Evolutionary conservation across 2,797 vertebrate species (phyloP).

Genomic region (Molossus alvarezi): DNA sequence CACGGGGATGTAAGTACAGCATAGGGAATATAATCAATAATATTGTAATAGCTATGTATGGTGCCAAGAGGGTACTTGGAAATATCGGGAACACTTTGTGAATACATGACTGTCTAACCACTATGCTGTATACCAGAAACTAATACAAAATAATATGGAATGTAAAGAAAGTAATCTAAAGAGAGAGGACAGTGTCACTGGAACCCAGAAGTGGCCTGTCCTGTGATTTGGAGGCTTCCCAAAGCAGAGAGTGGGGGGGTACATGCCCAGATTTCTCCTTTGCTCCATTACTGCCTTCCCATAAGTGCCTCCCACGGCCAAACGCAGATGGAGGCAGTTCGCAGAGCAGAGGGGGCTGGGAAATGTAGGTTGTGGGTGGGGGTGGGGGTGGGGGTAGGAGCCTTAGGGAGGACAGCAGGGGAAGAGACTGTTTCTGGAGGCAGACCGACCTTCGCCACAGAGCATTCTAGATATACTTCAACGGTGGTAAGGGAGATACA

Average conservation of each 20-base stretch:
- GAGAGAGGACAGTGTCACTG: not conserved
- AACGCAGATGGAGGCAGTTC: not conserved
- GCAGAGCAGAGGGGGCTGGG: not conserved
- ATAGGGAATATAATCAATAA: not conserved
- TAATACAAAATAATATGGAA: not conserved
- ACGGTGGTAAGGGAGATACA: not conserved
- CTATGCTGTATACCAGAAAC: not conserved
- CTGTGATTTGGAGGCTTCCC: not conserved
- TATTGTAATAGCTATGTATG: not conserved
- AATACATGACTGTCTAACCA: not conserved
- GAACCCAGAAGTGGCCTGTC: not conserved
- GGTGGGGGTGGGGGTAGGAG: too few relatives aligned
- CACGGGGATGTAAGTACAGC: not conserved
- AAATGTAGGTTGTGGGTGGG: not conserved
- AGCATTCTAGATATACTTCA: not conserved
- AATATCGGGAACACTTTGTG: not conserved
- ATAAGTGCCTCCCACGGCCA: not conserved
- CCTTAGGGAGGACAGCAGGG: not conserved
- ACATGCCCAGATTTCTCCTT: not conserved
- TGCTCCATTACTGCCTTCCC: not conserved
- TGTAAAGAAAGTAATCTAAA: not conserved
- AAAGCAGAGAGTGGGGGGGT: not conserved
- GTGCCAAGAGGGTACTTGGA: not conserved
- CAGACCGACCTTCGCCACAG: not conserved
- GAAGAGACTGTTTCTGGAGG: not conserved